phyloP scores from a whole-genome alignment of 2,797 vertebrate genomes.

The Sparus aurata region DNA sequence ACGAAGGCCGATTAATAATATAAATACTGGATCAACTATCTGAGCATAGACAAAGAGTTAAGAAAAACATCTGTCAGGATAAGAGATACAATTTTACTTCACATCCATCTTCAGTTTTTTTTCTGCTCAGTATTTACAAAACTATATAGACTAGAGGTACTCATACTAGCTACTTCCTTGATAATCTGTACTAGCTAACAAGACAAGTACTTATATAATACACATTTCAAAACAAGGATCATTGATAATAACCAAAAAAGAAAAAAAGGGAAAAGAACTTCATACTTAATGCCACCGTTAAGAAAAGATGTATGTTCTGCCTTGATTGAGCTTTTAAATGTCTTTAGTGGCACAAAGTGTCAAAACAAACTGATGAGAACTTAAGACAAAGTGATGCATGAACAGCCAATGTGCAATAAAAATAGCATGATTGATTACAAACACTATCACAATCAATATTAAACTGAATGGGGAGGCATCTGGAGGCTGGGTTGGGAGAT shows the following conservation, averaged over 20 bases:
- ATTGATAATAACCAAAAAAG: conserved; percentile 64
- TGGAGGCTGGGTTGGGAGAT: conserved; percentile 20
- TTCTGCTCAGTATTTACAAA: conserved; percentile 83
- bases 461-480: conserved; percentile 33
- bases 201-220: conserved; percentile 83
- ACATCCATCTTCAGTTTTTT: conserved; percentile 75
- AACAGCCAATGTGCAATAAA: conserved; percentile 49
- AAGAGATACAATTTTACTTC: conserved; percentile 74
- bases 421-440: conserved; percentile 61
- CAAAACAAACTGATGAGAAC: conserved; percentile 54
- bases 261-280: conserved; percentile 50
- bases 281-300: conserved; percentile 72
- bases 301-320: conserved; percentile 52
- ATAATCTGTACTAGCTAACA: conserved; percentile 83
- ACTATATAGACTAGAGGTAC: conserved; percentile 85
- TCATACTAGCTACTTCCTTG: conserved; percentile 84
- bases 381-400: conserved; percentile 57
- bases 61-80: conserved; percentile 71
- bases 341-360: conserved; percentile 38
- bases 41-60: conserved; percentile 74
- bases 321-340: conserved; percentile 41
- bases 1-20: conserved; percentile 52
- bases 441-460: conserved; percentile 66
- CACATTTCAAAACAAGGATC: conserved; percentile 75
- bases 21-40: conserved; percentile 80